Conservation (phyloP, 2,888 invertebrate species). For the Aproaerema taeniolella region DNA sequence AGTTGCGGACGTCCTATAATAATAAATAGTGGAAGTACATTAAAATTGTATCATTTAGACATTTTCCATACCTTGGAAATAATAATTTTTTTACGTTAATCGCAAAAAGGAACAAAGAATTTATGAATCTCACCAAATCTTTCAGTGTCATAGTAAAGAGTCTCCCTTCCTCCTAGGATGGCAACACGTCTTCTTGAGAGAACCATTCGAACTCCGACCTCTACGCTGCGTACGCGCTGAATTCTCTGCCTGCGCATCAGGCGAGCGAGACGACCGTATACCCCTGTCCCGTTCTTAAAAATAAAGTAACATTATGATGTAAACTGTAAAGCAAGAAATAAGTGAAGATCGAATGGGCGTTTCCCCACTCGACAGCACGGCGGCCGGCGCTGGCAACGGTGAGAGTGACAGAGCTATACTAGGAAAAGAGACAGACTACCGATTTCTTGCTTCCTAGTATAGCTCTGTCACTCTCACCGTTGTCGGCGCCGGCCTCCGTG, state of each 20-base stretch:
- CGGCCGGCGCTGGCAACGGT: too few relatives aligned
- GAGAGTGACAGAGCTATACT: too few relatives aligned
- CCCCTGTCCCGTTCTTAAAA: conserved; percentile 83
- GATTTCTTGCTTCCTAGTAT: too few relatives aligned
- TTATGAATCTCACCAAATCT: conserved; percentile 77
- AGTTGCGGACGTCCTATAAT: too few relatives aligned
- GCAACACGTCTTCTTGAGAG: conserved; percentile 78
- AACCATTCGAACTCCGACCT: conserved; percentile 82
- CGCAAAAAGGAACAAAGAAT: too few relatives aligned
- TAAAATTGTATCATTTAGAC: too few relatives aligned
- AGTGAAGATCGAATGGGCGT: neutral
- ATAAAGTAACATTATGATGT: neutral
- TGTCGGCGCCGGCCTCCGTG: too few relatives aligned
- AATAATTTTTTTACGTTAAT: too few relatives aligned
- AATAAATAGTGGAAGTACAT: too few relatives aligned
- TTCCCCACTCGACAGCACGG: neutral
- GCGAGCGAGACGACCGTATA: conserved; percentile 82
- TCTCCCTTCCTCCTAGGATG: conserved; percentile 85
- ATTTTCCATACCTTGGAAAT: too few relatives aligned
- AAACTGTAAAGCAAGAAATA: neutral
- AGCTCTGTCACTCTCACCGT: too few relatives aligned
- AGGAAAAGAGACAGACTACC: too few relatives aligned
- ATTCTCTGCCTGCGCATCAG: conserved; percentile 79
- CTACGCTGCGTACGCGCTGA: conserved; percentile 82
- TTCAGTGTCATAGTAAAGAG: conserved; percentile 85